Percentiles rank a stretch among this genome's conserved stretches.
phyloP scores from a whole-genome alignment of 2,888 invertebrate genomes.

The Cheilosia urbana region DNA sequence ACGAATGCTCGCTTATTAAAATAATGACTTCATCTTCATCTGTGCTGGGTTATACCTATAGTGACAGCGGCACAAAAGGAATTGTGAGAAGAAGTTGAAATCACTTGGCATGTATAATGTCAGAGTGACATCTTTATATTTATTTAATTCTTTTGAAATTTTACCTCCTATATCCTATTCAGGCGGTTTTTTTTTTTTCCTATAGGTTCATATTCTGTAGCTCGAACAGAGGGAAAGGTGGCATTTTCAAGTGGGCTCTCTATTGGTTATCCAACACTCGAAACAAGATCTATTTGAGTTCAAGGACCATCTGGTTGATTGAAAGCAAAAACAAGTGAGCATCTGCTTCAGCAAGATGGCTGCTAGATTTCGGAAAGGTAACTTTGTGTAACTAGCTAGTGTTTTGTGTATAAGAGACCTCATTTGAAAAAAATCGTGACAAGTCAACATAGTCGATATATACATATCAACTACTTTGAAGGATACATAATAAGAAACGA shows the following conservation, averaged over 20 bases:
- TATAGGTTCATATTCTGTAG: not conserved
- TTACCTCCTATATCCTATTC: constrained; percentile 11
- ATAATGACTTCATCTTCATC: constrained; percentile 68
- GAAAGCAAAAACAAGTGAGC: not conserved
- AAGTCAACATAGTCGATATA: no score
- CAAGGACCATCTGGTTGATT: constrained; percentile 24
- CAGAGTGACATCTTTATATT: constrained; percentile 68
- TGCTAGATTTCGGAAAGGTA: no score
- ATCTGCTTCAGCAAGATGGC: not conserved
- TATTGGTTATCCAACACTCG: not conserved
- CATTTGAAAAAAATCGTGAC: no score
- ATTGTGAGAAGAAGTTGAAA: constrained; percentile 23
- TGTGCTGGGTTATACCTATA: constrained; percentile 24
- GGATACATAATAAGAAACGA: no score
- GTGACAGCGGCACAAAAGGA: constrained; percentile 34
- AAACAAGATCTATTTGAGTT: not conserved
- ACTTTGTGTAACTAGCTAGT: no score
- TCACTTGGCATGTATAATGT: constrained; percentile 33
- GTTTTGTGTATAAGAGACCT: no score
- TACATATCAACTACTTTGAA: no score
- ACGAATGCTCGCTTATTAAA: constrained; percentile 71
- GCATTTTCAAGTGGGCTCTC: not conserved
- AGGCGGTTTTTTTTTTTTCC: constrained; percentile 1
- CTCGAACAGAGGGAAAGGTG: not conserved
- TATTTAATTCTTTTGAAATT: constrained; percentile 67